Evolutionary conservation across 2,113 vertebrate species (phyloP).

Genomic region (Chaetodon trifascialis): DNA sequence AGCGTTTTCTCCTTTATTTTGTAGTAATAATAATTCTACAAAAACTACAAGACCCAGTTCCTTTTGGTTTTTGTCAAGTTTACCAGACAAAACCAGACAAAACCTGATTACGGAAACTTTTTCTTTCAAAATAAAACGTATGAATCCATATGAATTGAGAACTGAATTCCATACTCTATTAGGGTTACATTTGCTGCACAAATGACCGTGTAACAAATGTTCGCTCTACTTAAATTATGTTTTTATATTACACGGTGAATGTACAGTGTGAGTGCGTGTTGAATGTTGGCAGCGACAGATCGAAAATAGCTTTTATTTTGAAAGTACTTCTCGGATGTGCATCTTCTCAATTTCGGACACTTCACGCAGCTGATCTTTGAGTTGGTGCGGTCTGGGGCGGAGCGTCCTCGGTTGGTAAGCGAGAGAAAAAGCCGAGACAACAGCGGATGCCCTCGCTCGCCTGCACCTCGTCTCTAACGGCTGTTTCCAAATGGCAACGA

Average conservation of each 20-base stretch:
- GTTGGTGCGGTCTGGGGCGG: constrained; percentile 44
- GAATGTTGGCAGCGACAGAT: too few relatives aligned
- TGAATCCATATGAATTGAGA: background rate
- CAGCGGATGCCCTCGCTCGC: constrained; percentile 16
- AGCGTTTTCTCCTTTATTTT: background rate
- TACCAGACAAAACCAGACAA: background rate
- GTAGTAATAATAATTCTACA: background rate
- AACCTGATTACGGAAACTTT: background rate
- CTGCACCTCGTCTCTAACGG: background rate
- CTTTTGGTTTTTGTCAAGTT: background rate
- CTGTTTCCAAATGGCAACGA: constrained; percentile 71
- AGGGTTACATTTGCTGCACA: background rate
- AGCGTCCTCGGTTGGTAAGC: constrained; percentile 5
- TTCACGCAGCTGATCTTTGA: background rate
- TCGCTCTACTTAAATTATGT: background rate
- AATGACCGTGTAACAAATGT: background rate
- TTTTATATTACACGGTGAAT: background rate
- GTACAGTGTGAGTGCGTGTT: background rate
- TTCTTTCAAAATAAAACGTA: constrained; percentile 40
- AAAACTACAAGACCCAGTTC: constrained; percentile 47
- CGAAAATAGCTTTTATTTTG: constrained; percentile 32
- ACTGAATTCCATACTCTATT: background rate
- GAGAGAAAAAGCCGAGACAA: constrained; percentile 29
- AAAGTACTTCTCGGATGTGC: constrained; percentile 6
- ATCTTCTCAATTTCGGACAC: fast-evolving